These are phyloP conservation scores for Danaus chrysippus DNA, from an alignment of 2,888 invertebrate species.

Conservation along the genomic window DNA sequence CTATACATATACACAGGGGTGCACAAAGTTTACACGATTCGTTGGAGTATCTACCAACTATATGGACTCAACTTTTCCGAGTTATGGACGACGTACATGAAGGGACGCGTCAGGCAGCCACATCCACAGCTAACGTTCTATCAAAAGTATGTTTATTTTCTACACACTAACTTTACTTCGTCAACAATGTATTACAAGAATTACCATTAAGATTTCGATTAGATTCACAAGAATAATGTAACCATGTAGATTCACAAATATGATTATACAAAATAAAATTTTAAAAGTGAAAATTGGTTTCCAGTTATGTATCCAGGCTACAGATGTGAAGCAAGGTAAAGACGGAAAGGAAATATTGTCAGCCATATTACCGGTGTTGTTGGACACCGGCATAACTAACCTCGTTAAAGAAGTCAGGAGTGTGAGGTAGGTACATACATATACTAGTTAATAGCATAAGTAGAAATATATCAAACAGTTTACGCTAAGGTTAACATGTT, in stretches of 20 bases:
- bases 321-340: slow-evolving; percentile 85
- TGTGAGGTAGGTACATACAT: slow-evolving; percentile 78
- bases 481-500: no score
- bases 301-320: slow-evolving; percentile 84
- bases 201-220: no score
- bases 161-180: background rate
- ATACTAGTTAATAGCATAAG: no score
- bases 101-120: slow-evolving; percentile 87
- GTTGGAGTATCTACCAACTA: slow-evolving; percentile 71
- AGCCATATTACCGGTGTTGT: slow-evolving; percentile 87
- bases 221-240: no score
- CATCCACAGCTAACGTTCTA: slow-evolving; percentile 83
- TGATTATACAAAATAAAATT: slow-evolving; percentile 2
- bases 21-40: slow-evolving; percentile 62
- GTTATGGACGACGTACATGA: slow-evolving; percentile 98
- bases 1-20: slow-evolving; percentile 45
- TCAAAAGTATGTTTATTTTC: slow-evolving; percentile 81
- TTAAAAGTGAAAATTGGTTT: slow-evolving; percentile 25
- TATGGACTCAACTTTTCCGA: slow-evolving; percentile 91
- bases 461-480: no score
- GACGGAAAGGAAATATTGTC: slow-evolving; percentile 84
- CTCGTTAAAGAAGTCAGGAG: slow-evolving; percentile 88
- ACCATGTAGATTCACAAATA: background rate
- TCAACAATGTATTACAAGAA: no score
- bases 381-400: slow-evolving; percentile 89